Evolutionary conservation across 2,113 vertebrate species (phyloP).

Genomic region (Poeciliopsis turrubarensis): DNA sequence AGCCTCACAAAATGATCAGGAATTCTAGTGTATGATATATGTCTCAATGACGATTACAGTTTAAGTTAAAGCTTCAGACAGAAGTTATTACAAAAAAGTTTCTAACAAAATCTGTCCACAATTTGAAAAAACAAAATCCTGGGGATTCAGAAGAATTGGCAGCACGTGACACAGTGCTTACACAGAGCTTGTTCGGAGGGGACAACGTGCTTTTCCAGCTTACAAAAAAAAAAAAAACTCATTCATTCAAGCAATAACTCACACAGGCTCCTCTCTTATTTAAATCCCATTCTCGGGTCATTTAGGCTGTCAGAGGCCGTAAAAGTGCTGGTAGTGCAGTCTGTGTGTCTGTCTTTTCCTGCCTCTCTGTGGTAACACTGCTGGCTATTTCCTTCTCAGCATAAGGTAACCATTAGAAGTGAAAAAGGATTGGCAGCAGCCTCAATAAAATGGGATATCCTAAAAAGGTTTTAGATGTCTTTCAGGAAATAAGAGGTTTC

Average conservation of each 20-base stretch:
- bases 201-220: conserved; percentile 28
- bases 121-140: not conserved
- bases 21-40: conserved; percentile 25
- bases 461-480: conserved; percentile 47
- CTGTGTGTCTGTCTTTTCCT: conserved; percentile 57
- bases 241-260: conserved; percentile 45
- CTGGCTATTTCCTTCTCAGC: conserved; percentile 62
- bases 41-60: conserved; percentile 47
- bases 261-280: conserved; percentile 39
- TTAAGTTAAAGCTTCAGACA: conserved; percentile 41
- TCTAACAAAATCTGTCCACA: conserved; percentile 16
- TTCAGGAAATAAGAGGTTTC: conserved; percentile 35
- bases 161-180: not conserved
- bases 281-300: conserved; percentile 63
- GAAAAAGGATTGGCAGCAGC: conserved; percentile 56
- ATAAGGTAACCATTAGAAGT: conserved; percentile 74
- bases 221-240: conserved; percentile 27
- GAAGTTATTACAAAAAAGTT: conserved; percentile 34
- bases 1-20: conserved; percentile 13
- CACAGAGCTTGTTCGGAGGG: not conserved
- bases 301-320: conserved; percentile 55
- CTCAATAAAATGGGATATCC: conserved; percentile 58
- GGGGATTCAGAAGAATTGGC: not conserved
- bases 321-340: conserved; percentile 66
- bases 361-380: conserved; percentile 63